Percentiles rank a stretch among this genome's conserved stretches.
These are phyloP conservation scores for Pyrochroa serraticornis DNA, from an alignment of 2,888 invertebrate species.

Conservation along the genomic window DNA sequence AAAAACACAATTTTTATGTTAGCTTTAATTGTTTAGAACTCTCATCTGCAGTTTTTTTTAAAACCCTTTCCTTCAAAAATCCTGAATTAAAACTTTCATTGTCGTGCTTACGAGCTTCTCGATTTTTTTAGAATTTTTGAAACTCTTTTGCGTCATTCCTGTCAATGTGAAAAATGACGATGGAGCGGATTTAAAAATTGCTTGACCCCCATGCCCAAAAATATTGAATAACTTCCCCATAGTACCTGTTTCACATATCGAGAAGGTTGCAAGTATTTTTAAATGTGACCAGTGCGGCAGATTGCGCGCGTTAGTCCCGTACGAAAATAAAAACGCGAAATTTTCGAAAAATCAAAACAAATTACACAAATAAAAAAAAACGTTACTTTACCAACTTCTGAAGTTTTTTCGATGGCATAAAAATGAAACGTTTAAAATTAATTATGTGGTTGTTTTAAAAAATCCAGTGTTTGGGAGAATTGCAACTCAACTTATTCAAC, in stretches of 20 bases:
- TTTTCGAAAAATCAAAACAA: conserved; percentile 7
- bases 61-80: no score
- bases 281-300: conserved; percentile 21
- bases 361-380: background rate
- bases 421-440: conserved; percentile 4
- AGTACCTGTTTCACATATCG: conserved; percentile 23
- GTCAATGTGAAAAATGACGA: no score
- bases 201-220: background rate
- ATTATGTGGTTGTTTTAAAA: background rate
- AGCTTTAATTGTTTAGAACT: no score
- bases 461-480: conserved; percentile 13
- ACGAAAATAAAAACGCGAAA: conserved; percentile 21
- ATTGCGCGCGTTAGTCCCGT: conserved; percentile 22
- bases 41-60: no score
- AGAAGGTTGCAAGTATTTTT: conserved; percentile 28
- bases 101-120: no score
- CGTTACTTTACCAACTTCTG: background rate
- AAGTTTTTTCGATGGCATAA: conserved; percentile 1
- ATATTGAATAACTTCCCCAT: background rate
- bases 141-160: no score
- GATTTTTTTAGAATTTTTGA: no score
- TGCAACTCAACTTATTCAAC: conserved; percentile 19
- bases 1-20: no score
- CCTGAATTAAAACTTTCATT: no score
- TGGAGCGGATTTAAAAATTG: background rate